These are phyloP conservation scores for Phenganax stokvisi DNA, from an alignment of 92 coral and sea anemone species.

Conservation along the genomic window DNA sequence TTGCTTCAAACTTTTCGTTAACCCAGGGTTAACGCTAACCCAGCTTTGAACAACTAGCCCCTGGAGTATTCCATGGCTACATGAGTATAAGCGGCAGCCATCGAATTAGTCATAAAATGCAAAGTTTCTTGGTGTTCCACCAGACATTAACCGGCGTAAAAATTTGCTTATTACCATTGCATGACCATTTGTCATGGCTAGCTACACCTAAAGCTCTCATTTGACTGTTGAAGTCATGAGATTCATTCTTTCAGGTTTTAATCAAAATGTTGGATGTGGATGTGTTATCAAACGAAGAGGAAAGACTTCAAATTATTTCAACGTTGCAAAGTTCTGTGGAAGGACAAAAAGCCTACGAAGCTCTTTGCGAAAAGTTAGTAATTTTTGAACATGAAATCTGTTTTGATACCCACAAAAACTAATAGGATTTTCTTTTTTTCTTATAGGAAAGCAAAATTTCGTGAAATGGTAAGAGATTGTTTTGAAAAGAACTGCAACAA, in stretches of 20 bases:
- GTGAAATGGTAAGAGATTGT: constrained; percentile 71
- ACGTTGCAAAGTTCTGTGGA: constrained; percentile 88
- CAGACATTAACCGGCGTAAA: too few relatives aligned
- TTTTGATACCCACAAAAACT: neutral
- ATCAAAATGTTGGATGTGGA: constrained; percentile 93
- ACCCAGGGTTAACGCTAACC: too few relatives aligned
- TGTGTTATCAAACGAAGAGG: constrained; percentile 82
- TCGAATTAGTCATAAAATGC: too few relatives aligned
- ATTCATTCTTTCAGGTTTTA: constrained; percentile 56
- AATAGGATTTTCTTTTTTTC: constrained; percentile 7
- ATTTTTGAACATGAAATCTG: neutral
- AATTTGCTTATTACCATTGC: too few relatives aligned
- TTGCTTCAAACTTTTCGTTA: too few relatives aligned
- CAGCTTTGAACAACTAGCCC: too few relatives aligned
- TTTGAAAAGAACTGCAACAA: neutral
- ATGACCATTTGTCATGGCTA: too few relatives aligned
- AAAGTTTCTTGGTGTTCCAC: too few relatives aligned
- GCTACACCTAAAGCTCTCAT: too few relatives aligned
- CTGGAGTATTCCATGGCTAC: too few relatives aligned
- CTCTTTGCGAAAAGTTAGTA: constrained; percentile 91
- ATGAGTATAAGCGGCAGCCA: too few relatives aligned
- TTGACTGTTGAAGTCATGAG: neutral
- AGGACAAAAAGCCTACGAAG: constrained; percentile 79
- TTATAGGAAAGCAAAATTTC: constrained; percentile 77
- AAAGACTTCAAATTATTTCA: constrained; percentile 86